A percentile compares a stretch with the other conserved stretches of the same genome.
These are phyloP conservation scores for Gryon sp. DNA, from an alignment of 1,140 invertebrate species.

Conservation along the genomic window DNA sequence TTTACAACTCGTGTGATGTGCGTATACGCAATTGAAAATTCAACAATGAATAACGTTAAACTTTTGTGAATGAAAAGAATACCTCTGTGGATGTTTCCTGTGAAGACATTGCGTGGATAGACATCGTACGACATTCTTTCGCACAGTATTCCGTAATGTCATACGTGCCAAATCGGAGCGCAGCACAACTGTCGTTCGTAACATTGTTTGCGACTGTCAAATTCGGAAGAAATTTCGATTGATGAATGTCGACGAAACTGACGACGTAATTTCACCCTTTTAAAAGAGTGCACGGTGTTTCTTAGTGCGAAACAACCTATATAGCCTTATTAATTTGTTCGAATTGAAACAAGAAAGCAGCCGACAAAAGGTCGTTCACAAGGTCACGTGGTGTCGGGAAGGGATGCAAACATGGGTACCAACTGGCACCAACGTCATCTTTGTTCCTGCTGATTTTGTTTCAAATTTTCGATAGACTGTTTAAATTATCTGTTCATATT, in stretches of 20 bases:
- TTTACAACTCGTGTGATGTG: background rate
- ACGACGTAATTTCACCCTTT: conserved; percentile 29
- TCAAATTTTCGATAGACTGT: too few species aligned
- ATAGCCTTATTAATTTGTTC: background rate
- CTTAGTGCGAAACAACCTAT: conserved; percentile 2
- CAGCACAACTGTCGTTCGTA: conserved; percentile 77
- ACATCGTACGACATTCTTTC: conserved; percentile 81
- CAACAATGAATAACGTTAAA: background rate
- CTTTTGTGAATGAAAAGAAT: conserved; percentile 53
- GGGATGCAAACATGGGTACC: background rate
- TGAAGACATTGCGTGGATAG: conserved; percentile 82
- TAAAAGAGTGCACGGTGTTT: conserved; percentile 17
- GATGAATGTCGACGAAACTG: background rate
- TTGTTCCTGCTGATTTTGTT: too few species aligned
- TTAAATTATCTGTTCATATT: too few species aligned
- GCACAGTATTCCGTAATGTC: conserved; percentile 81
- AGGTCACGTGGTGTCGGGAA: conserved; percentile 68
- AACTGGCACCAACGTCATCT: too few species aligned
- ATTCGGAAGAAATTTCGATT: conserved; percentile 1
- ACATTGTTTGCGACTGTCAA: conserved; percentile 42
- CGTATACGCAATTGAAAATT: background rate
- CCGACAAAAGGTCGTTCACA: conserved; percentile 76
- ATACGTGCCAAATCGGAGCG: conserved; percentile 83
- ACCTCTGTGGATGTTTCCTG: conserved; percentile 83
- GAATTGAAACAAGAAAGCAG: conserved; percentile 51